Base-by-base conservation (phyloP, 2,797 vertebrate genomes). In the Microchirus variegatus region DNA sequence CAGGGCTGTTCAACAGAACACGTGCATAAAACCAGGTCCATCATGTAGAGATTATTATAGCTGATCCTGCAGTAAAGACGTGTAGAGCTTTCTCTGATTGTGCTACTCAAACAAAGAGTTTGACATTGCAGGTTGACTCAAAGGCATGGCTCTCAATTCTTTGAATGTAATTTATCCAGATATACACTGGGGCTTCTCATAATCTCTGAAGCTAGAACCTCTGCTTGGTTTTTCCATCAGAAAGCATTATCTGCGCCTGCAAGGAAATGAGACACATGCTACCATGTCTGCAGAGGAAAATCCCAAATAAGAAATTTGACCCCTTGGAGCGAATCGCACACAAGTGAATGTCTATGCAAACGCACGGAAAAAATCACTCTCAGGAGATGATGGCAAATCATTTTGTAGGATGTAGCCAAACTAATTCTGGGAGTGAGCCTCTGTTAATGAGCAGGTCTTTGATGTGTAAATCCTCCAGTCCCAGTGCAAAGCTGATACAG, bases 391-490 rank as follows among this genome's bases (percentile, higher is more conserved):
- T 19, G 52, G 50, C 9, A 18, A 83, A 81, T 83, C 75, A 70
- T 87, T 90, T 85, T 65, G 63, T 75, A 61, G 62, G 75, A 87
- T 77, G 83, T 76, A 87, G 86, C 77, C 67, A 62, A 89, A 86
- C 75, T 87, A 45, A 84, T 89, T 90, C 82, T 74, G 77, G 70
- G 70, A 88, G 83, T 58, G 75, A 88, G 83, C 75, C 63, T 77
- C 65, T 53, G 76, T 82, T 90, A 89, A 90, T 90, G 84, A 89
- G 81, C 66, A 49, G 51, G 47, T 56, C 85, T 91, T 90, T 90
- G 89, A 91, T 90, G 87, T 92, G 86, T 63, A 90, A 92, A 91
- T 89, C 83, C 80, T 79, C 50, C 10, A 0, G 68, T 86, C 80
- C 76, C 69, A 70, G 54, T 22, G 77, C 74, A 73, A 67, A 53